These are phyloP conservation scores for Epinotia brunnichana DNA, from an alignment of 2,888 invertebrate species.

Conservation along the genomic window DNA sequence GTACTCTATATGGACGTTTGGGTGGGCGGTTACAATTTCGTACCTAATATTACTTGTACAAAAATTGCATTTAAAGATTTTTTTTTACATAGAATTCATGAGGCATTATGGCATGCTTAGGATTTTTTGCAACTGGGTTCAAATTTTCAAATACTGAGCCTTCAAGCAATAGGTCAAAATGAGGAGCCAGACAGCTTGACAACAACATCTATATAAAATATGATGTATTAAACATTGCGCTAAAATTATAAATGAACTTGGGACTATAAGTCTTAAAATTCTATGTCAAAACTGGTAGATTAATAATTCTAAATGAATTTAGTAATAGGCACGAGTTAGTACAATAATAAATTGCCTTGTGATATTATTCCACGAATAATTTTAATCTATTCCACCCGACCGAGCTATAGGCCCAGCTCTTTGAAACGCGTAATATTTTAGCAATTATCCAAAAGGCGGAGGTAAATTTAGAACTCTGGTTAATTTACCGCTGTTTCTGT, in stretches of 20 bases:
- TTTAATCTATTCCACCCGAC: slow-evolving; percentile 9
- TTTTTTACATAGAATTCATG: no score
- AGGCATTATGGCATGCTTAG: no score
- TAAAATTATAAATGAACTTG: no score
- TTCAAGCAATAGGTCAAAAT: no score
- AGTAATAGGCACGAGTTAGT: neutral
- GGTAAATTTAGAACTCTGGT: slow-evolving; percentile 16
- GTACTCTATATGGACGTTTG: neutral
- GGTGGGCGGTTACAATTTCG: neutral
- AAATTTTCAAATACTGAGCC: no score
- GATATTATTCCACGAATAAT: slow-evolving; percentile 20
- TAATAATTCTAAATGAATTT: neutral
- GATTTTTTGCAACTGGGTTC: no score
- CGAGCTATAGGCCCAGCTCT: neutral
- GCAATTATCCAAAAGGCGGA: slow-evolving; percentile 28
- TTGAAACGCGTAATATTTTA: slow-evolving; percentile 24
- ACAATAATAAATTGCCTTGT: neutral
- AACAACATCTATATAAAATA: no score
- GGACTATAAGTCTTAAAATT: no score
- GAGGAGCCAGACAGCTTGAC: no score
- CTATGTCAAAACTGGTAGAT: neutral
- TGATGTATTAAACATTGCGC: no score
- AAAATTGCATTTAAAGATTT: no score
- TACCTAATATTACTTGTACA: neutral
- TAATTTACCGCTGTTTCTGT: slow-evolving; percentile 22